These are phyloP conservation scores for Ctenoplectra terminalis DNA, from an alignment of 1,140 invertebrate genomes.

Conservation along the genomic window DNA sequence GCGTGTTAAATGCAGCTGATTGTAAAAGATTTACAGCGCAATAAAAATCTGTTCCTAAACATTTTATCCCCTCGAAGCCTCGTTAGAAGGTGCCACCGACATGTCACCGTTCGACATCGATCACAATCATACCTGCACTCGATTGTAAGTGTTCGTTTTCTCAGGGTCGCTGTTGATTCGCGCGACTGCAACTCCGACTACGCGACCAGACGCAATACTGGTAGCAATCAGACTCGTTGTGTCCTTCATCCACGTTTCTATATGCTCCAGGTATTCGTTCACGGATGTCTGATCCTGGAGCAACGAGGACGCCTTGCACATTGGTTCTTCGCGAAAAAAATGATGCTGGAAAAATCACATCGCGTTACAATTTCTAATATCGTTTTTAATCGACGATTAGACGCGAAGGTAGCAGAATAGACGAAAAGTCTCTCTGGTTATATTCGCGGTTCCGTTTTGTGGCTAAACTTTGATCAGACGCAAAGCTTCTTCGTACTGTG, in stretches of 20 bases:
- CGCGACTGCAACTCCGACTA: constrained; percentile 83
- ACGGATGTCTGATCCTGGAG: constrained; percentile 82
- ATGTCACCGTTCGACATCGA: neutral
- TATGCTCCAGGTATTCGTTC: constrained; percentile 82
- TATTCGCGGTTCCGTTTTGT: neutral
- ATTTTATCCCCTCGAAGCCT: too few relatives aligned
- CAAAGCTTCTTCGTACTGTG: constrained; percentile 83
- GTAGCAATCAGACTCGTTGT: constrained; percentile 85
- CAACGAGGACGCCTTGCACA: constrained; percentile 81
- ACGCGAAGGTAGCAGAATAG: constrained; percentile 27
- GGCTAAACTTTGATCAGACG: constrained; percentile 83
- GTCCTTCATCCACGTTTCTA: constrained; percentile 85
- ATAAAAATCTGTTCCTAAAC: too few relatives aligned
- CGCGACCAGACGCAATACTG: constrained; percentile 81
- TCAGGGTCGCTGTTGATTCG: constrained; percentile 77
- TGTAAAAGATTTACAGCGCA: too few relatives aligned
- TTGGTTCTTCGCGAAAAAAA: constrained; percentile 82
- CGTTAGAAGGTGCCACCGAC: too few relatives aligned
- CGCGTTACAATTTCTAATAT: neutral
- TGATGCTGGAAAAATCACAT: constrained; percentile 75
- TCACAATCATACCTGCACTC: constrained; percentile 65
- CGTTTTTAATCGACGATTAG: constrained; percentile 42
- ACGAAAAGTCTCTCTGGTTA: neutral
- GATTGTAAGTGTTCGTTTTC: constrained; percentile 68
- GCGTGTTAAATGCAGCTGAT: too few relatives aligned